phyloP scores from a whole-genome alignment of 2,113 vertebrate species.

The Columba janthina region DNA sequence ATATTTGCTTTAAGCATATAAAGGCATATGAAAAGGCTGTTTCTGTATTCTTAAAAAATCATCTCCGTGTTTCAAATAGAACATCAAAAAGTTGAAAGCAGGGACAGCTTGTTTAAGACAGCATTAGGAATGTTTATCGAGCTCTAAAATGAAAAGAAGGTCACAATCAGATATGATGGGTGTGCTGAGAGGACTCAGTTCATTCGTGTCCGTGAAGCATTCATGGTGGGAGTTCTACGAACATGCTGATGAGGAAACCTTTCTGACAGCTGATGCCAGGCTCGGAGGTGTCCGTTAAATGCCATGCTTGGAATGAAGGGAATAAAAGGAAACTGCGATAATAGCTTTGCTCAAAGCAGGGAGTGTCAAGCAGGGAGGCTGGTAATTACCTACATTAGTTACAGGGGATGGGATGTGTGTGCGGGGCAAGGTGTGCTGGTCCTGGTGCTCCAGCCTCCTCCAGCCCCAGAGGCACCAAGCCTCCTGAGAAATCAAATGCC shows the following conservation, averaged over 20 bases:
- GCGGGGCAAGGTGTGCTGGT: no score
- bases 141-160: background rate
- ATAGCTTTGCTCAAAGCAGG: background rate
- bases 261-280: background rate
- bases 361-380: background rate
- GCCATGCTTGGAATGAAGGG: background rate
- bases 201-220: accelerated
- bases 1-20: background rate
- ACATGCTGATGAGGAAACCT: background rate
- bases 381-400: background rate
- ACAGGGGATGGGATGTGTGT: accelerated
- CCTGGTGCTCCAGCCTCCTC: background rate
- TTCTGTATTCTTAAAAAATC: background rate
- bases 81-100: background rate
- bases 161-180: background rate
- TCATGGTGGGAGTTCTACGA: accelerated
- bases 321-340: background rate
- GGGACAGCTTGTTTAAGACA: background rate
- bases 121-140: background rate
- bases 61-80: background rate
- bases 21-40: background rate
- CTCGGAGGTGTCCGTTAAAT: background rate
- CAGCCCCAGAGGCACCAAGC: background rate
- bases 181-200: background rate
- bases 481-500: background rate